phyloP scores from a whole-genome alignment of 2,888 invertebrate genomes.

The Isoperla grammatica region DNA sequence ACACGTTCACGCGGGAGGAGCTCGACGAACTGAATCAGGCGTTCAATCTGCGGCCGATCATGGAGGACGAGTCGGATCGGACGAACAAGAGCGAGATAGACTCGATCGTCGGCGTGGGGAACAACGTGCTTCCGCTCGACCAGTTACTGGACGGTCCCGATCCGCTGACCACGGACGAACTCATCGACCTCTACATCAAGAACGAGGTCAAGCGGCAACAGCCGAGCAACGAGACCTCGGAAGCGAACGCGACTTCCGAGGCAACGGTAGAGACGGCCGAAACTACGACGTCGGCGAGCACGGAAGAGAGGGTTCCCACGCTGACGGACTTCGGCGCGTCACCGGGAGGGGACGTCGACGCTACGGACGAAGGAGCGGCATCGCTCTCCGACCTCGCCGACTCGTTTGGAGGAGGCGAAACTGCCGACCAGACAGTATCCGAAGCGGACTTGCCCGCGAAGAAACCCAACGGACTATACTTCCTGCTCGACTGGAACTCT shows the following conservation, averaged over 20 bases:
- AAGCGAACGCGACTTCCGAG: neutral
- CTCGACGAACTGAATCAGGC: constrained; percentile 39
- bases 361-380: constrained; percentile 37
- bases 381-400: constrained; percentile 64
- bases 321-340: neutral
- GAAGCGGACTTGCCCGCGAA: constrained; percentile 47
- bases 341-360: no score
- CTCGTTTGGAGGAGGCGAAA: constrained; percentile 60
- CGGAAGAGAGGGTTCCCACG: constrained; percentile 13
- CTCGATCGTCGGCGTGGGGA: no score
- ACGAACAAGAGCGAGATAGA: no score
- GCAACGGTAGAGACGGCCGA: neutral
- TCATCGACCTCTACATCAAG: constrained; percentile 41
- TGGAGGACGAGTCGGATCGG: no score
- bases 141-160: constrained; percentile 41
- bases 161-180: constrained; percentile 42
- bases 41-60: constrained; percentile 7
- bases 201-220: constrained; percentile 51
- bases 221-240: constrained; percentile 27
- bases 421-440: neutral
- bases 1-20: constrained; percentile 43
- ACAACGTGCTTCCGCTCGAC: constrained; percentile 34
- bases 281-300: neutral
- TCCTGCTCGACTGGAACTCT: constrained; percentile 80
- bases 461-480: constrained; percentile 72